Conservation (phyloP, 2,797 vertebrate genomes). For the Etheostoma nigrum region DNA sequence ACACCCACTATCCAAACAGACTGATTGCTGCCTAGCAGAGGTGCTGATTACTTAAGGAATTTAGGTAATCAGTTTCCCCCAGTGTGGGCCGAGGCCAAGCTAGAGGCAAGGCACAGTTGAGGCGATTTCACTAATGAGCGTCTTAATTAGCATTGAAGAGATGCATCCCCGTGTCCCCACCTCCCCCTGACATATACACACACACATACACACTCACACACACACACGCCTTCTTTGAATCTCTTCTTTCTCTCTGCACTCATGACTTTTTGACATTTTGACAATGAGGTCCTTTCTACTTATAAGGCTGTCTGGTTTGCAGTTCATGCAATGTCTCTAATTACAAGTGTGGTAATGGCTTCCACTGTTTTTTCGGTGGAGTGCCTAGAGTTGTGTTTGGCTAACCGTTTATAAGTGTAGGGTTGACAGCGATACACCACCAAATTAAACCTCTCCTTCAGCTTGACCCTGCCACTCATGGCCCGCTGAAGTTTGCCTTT, state of each 20-base stretch:
- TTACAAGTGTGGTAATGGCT: constrained; percentile 80
- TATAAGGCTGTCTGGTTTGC: constrained; percentile 58
- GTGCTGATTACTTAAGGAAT: constrained; percentile 75
- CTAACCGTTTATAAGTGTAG: constrained; percentile 78
- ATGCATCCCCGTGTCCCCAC: constrained; percentile 51
- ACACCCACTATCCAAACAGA: constrained; percentile 69
- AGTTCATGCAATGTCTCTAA: constrained; percentile 80
- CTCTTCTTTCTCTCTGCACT: constrained; percentile 43
- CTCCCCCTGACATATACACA: not conserved
- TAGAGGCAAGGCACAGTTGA: constrained; percentile 62
- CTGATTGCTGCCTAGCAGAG: constrained; percentile 73
- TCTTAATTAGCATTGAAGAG: constrained; percentile 70
- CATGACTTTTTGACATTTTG: constrained; percentile 73
- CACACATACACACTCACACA: constrained; percentile 18
- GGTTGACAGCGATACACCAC: constrained; percentile 75
- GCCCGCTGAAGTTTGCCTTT: constrained; percentile 73
- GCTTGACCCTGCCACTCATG: constrained; percentile 81
- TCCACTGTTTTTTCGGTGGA: constrained; percentile 75
- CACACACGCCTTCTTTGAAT: constrained; percentile 45
- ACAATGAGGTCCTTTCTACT: constrained; percentile 73
- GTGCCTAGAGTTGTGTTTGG: constrained; percentile 82
- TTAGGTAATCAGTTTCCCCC: constrained; percentile 70
- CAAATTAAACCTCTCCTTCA: constrained; percentile 84
- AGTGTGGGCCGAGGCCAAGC: constrained; percentile 68
- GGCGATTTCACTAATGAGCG: constrained; percentile 70